Percentiles rank a stretch among this genome's conserved stretches.
phyloP scores from a whole-genome alignment of 2,113 vertebrate genomes.

The Leptodactylus fuscus region DNA sequence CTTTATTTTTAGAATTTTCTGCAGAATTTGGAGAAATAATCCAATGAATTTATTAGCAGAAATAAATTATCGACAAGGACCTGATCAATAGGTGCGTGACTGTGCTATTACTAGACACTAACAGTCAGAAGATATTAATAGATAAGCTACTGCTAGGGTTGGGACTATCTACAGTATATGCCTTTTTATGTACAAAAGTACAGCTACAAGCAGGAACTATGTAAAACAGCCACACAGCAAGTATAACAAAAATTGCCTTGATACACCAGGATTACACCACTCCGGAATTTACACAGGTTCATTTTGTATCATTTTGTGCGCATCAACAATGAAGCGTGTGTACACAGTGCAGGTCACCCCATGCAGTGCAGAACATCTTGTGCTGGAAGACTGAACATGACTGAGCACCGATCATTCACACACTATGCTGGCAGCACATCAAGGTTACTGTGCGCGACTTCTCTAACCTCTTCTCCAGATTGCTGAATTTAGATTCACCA shows the following conservation, averaged over 20 bases:
- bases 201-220: neutral
- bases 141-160: neutral
- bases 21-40: too few species aligned
- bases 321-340: constrained; percentile 32
- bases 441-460: neutral
- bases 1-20: neutral
- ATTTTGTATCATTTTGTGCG: neutral
- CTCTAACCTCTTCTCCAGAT: neutral
- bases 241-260: neutral
- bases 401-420: neutral
- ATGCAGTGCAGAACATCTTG: constrained; percentile 36
- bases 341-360: constrained; percentile 36
- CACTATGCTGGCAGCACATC: neutral
- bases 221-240: neutral
- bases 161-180: neutral
- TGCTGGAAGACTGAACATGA: constrained; percentile 21
- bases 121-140: constrained; percentile 14
- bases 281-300: neutral
- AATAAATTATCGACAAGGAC: neutral
- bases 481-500: neutral
- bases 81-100: neutral
- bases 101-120: neutral
- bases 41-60: neutral
- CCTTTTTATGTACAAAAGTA: constrained; percentile 15
- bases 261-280: neutral